phyloP scores from a whole-genome alignment of 2,113 vertebrate genomes.

The Macquaria australasica region DNA sequence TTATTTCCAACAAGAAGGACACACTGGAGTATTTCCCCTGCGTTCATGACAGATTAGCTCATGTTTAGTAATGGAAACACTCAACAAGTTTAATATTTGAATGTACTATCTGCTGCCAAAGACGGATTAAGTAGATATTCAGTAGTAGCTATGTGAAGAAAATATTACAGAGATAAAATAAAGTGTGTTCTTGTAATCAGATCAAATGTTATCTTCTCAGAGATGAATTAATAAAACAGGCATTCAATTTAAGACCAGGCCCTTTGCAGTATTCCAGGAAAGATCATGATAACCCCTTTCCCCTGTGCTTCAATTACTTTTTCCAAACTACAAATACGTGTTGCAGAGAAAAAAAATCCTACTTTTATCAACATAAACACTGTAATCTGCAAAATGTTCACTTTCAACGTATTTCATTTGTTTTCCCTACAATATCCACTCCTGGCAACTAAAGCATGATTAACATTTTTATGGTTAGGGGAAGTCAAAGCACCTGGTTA shows the following conservation, averaged over 20 bases:
- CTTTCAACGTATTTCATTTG: background rate
- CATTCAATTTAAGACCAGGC: background rate
- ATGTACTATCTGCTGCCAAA: constrained; percentile 22
- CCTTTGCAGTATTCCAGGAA: background rate
- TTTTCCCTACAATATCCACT: background rate
- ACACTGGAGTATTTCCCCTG: background rate
- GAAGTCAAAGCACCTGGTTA: background rate
- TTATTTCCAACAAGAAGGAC: constrained; percentile 5
- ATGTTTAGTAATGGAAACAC: constrained; percentile 11
- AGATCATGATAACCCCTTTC: background rate
- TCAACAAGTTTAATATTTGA: constrained; percentile 3
- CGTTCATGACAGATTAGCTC: background rate
- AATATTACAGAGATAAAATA: constrained; percentile 10
- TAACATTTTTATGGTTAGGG: background rate
- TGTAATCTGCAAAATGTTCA: background rate
- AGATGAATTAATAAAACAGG: constrained; percentile 15
- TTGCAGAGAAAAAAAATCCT: background rate
- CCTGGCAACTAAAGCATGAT: background rate
- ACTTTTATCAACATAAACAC: background rate
- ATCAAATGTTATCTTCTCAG: background rate
- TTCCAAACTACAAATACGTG: background rate
- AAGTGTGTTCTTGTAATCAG: constrained; percentile 1
- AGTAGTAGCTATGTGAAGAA: background rate
- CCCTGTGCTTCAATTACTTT: background rate
- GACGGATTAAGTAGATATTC: constrained; percentile 4